Evolutionary conservation across 2,113 vertebrate genomes (phyloP).

Genomic region (Sorex fumeus): DNA sequence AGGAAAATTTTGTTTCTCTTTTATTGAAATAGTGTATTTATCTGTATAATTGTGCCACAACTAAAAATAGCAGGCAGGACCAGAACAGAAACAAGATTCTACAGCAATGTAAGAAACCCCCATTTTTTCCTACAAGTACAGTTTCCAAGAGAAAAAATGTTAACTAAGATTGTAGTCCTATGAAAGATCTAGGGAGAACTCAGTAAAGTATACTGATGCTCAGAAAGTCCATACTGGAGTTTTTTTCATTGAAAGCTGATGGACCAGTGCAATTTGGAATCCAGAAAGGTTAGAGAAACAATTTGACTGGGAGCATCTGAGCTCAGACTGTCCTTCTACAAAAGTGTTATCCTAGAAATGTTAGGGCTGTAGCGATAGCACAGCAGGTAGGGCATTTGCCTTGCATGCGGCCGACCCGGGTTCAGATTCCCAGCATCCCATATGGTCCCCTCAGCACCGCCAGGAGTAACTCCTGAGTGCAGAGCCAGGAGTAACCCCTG

Average conservation of each 20-base stretch:
- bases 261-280: background rate
- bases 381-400: no score
- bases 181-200: constrained; percentile 34
- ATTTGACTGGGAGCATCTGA: background rate
- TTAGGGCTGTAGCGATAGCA: no score
- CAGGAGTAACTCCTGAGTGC: no score
- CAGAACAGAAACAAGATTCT: background rate
- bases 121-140: background rate
- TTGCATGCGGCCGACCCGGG: no score
- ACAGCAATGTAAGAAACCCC: background rate
- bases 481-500: no score
- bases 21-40: background rate
- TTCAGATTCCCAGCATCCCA: no score
- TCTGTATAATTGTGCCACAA: background rate
- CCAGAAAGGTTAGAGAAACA: background rate
- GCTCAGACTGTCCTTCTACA: background rate
- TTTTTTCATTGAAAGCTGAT: background rate
- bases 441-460: no score
- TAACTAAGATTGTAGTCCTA: background rate
- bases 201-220: background rate
- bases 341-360: background rate
- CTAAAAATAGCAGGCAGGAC: background rate
- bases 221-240: background rate
- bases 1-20: background rate
- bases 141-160: constrained; percentile 12